Evolutionary conservation across 2,113 vertebrate species (phyloP).

Genomic region (Balaenoptera acutorostrata): DNA sequence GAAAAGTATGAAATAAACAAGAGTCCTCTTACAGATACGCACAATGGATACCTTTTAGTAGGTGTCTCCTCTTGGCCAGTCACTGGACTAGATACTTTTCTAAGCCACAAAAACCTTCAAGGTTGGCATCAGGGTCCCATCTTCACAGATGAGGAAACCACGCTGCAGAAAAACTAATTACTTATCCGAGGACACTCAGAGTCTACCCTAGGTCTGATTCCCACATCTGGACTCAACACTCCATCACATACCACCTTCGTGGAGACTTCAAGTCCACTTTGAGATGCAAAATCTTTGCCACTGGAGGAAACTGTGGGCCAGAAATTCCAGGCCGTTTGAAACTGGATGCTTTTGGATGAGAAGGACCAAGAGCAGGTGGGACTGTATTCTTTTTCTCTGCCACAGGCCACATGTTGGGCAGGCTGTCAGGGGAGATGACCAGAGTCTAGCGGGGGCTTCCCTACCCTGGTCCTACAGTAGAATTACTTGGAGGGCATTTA

Average conservation of each 20-base stretch:
- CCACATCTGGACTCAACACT: fast-evolving
- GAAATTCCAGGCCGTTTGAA: background rate
- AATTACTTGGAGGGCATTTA: background rate
- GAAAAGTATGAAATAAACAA: background rate
- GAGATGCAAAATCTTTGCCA: background rate
- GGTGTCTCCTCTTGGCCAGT: background rate
- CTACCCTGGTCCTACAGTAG: background rate
- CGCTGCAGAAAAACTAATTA: background rate
- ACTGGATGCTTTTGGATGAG: background rate
- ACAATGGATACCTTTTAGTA: background rate
- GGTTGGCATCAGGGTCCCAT: background rate
- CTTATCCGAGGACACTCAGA: background rate
- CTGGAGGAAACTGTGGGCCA: background rate
- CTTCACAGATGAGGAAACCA: background rate
- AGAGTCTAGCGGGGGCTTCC: background rate
- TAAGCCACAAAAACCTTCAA: background rate
- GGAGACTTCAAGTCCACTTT: background rate
- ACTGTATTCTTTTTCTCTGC: background rate
- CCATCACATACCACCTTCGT: background rate
- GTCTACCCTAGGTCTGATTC: background rate
- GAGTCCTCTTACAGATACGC: background rate
- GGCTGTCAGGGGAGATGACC: fast-evolving
- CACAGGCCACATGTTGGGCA: fast-evolving
- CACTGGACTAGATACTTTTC: background rate
- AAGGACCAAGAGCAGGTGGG: background rate